Conservation (phyloP, 2,113 vertebrate species). For the Bos taurus region ARS-UCD2.0 NC_037331.1:104714501-104715000, state of each 20-base stretch:
- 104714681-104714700: conserved; percentile 48
- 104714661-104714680: conserved; percentile 43
- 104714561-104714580: accelerated
- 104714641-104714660: conserved; percentile 2
- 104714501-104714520: not conserved
- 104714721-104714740: conserved; percentile 43
- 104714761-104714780: conserved; percentile 42
- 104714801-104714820: conserved; percentile 33
- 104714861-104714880: not conserved
- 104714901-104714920: not conserved
- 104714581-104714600: not conserved
- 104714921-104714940: not conserved
- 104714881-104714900: accelerated
- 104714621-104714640: not conserved
- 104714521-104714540: not conserved
- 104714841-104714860: conserved; percentile 1
- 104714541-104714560: accelerated
- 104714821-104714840: not conserved
- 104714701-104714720: conserved; percentile 65
- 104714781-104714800: conserved; percentile 30
- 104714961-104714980: not conserved
- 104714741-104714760: conserved; percentile 52
- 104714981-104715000: not conserved
- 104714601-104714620: not conserved
- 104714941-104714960: too few species aligned